Percentiles rank a stretch among this genome's conserved stretches.
Conservation (phyloP, 2,113 vertebrate species). For the Prunella himalayana region DNA sequence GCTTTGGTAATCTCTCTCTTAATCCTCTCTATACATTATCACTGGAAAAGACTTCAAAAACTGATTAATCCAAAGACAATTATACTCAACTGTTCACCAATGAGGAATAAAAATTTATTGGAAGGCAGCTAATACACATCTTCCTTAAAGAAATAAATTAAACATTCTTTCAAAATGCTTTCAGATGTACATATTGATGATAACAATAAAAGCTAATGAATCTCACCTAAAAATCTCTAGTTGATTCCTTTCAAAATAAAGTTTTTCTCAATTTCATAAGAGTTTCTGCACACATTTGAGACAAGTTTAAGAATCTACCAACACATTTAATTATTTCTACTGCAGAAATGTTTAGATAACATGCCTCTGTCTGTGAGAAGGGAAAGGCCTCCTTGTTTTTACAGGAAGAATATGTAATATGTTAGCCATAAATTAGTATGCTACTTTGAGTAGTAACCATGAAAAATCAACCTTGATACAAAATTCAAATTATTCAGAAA, state of each 20-base stretch:
- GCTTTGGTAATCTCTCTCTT: conserved; percentile 6
- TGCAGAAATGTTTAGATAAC: not conserved
- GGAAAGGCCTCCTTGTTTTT: not conserved
- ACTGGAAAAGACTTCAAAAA: conserved; percentile 15
- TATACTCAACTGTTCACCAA: not conserved
- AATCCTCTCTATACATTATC: not conserved
- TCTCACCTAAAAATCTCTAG: not conserved
- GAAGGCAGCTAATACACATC: not conserved
- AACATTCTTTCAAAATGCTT: not conserved
- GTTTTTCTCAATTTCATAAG: not conserved
- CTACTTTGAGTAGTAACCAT: not conserved
- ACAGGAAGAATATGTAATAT: not conserved
- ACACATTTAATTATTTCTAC: not conserved
- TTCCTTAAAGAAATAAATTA: not conserved
- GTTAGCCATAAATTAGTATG: not conserved
- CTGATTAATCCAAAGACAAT: conserved; percentile 34
- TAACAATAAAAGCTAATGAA: not conserved
- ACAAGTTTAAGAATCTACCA: not conserved
- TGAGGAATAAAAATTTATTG: not conserved
- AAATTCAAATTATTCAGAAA: conserved; percentile 26
- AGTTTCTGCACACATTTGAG: not conserved
- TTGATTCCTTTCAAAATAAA: not conserved
- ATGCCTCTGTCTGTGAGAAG: not conserved
- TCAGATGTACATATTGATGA: not conserved
- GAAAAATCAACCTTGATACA: conserved; percentile 20